These are phyloP conservation scores for Poeciliopsis paucimaculata DNA, from an alignment of 2,797 vertebrate species.

Conservation along the genomic window DNA sequence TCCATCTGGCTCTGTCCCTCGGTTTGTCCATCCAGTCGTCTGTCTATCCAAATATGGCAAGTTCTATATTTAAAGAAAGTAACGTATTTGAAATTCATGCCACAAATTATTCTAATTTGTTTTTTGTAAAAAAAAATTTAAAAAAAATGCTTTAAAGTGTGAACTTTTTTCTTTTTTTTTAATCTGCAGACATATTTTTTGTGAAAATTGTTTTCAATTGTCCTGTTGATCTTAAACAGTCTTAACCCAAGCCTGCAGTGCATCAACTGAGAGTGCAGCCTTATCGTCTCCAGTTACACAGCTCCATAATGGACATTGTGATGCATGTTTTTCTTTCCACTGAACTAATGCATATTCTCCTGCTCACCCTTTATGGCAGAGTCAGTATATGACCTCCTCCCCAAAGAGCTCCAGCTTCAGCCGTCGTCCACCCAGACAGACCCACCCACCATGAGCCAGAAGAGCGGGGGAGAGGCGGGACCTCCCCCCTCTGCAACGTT, in stretches of 20 bases:
- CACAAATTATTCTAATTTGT: neutral
- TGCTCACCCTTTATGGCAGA: constrained; percentile 78
- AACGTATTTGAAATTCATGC: neutral
- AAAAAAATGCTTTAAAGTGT: neutral
- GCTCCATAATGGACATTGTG: constrained; percentile 6
- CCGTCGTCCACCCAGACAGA: constrained; percentile 90
- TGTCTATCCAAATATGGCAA: neutral
- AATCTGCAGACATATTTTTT: neutral
- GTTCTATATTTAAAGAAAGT: neutral
- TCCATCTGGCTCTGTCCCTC: neutral
- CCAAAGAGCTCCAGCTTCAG: constrained; percentile 97
- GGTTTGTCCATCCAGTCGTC: neutral
- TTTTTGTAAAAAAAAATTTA: neutral
- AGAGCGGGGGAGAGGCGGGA: constrained; percentile 96
- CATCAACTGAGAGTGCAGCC: neutral
- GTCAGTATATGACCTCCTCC: constrained; percentile 99
- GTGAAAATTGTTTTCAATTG: neutral
- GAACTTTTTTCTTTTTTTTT: neutral
- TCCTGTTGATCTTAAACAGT: neutral
- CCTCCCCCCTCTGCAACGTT: constrained; percentile 93
- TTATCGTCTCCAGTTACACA: neutral
- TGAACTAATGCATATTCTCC: constrained; percentile 39
- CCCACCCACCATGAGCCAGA: constrained; percentile 97
- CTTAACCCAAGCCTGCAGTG: constrained; percentile 8
- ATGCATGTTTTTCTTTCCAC: constrained; percentile 26